phyloP scores from a whole-genome alignment of 2,797 vertebrate species.

The Acropternis orthonyx region DNA sequence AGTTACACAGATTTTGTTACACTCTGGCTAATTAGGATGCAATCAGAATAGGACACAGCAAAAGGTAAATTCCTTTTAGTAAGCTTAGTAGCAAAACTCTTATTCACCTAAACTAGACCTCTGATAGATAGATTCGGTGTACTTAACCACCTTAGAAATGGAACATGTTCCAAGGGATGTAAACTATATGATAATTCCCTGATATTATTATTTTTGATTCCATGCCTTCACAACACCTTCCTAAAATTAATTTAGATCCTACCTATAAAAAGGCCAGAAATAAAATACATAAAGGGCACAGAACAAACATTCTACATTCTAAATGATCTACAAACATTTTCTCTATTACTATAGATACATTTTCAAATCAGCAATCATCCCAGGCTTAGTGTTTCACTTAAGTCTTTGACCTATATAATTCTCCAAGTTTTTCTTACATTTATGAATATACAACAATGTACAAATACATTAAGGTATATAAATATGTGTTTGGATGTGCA shows the following conservation, averaged over 20 bases:
- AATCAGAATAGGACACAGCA: neutral
- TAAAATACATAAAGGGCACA: fast-evolving
- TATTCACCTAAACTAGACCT: neutral
- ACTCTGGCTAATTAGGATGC: neutral
- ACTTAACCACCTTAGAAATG: neutral
- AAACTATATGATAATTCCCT: neutral
- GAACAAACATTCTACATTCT: neutral
- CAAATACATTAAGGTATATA: neutral
- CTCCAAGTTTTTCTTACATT: neutral
- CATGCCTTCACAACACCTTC: neutral
- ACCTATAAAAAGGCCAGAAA: neutral
- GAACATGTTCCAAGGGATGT: neutral
- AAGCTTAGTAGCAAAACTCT: neutral
- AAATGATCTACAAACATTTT: neutral
- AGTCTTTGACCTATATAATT: neutral
- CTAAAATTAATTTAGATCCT: neutral
- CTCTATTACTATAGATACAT: neutral
- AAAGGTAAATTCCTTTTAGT: neutral
- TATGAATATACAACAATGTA: neutral
- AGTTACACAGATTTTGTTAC: neutral
- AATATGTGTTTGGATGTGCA: neutral
- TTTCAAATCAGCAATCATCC: neutral
- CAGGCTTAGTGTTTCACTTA: neutral
- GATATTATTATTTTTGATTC: neutral
- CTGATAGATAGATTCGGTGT: neutral